A percentile compares a stretch with the other conserved stretches of the same genome.
phyloP scores from a whole-genome alignment of 1,140 invertebrate species.

The Diuraphis noxia region DNA sequence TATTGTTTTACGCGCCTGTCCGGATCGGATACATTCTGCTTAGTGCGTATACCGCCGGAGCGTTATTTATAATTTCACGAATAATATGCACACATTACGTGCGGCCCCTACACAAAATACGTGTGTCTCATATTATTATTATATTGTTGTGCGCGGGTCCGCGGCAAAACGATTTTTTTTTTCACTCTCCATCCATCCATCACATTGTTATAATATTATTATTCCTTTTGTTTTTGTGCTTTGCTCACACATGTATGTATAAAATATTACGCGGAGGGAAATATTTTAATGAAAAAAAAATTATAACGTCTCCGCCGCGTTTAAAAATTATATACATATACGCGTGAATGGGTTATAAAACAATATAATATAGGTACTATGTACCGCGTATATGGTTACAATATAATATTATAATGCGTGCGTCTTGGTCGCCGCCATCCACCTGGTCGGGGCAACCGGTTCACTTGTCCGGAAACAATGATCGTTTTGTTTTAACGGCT shows the following conservation, averaged over 20 bases:
- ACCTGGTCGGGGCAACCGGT: conserved; percentile 31
- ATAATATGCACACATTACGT: conserved; percentile 30
- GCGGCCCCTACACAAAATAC: conserved; percentile 4
- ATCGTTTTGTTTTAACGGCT: conserved; percentile 21
- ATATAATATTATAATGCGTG: background rate
- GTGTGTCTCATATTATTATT: background rate
- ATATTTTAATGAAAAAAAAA: background rate
- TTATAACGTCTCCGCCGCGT: background rate
- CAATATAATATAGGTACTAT: background rate
- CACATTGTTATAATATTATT: conserved; percentile 15
- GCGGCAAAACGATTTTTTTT: conserved; percentile 10
- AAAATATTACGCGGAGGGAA: background rate
- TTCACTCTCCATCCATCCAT: background rate
- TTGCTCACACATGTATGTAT: background rate
- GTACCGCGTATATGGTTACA: conserved; percentile 12
- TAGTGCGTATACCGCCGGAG: background rate
- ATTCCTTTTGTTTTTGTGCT: conserved; percentile 32
- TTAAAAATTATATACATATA: background rate
- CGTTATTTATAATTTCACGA: background rate
- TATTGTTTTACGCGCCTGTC: conserved; percentile 18
- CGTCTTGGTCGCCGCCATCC: conserved; percentile 7
- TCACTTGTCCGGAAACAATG: conserved; percentile 41
- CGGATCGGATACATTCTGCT: conserved; percentile 15
- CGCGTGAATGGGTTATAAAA: background rate
- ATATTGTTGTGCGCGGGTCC: conserved; percentile 2